Percentiles rank a stretch among this genome's conserved stretches.
These are phyloP conservation scores for Gila robusta DNA, from an alignment of 2,797 vertebrate species.

Conservation along the genomic window DNA sequence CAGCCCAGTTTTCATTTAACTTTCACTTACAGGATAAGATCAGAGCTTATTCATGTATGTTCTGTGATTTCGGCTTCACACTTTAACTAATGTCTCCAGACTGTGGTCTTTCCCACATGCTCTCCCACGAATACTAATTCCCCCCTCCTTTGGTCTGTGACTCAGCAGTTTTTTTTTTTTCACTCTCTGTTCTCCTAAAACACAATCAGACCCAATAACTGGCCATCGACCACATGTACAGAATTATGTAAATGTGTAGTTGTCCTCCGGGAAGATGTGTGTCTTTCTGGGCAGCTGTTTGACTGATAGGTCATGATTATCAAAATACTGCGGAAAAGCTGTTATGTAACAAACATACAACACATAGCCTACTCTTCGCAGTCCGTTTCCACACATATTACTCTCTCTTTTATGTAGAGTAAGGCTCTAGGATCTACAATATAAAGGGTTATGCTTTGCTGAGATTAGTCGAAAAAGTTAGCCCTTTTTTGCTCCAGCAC, in stretches of 20 bases:
- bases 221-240: constrained; percentile 54
- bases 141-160: constrained; percentile 45
- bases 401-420: neutral
- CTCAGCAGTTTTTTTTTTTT: constrained; percentile 37
- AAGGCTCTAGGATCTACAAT: neutral
- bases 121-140: constrained; percentile 42
- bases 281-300: neutral
- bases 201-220: constrained; percentile 38
- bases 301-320: constrained; percentile 1
- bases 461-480: neutral
- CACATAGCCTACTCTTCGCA: neutral
- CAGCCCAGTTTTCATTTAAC: neutral
- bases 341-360: neutral
- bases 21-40: neutral
- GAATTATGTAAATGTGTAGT: constrained; percentile 58
- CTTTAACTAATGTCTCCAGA: neutral
- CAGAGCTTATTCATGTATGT: neutral
- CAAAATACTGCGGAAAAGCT: constrained; percentile 37
- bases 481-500: neutral
- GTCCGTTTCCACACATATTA: neutral
- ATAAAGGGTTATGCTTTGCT: neutral
- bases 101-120: constrained; percentile 29
- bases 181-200: constrained; percentile 36
- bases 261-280: neutral
- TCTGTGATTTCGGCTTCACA: neutral